Evolutionary conservation across 1,140 invertebrate genomes (phyloP), one percentile per base, ranked within the genome.

Genomic region (Thaumetopoea pityocampa): DNA sequence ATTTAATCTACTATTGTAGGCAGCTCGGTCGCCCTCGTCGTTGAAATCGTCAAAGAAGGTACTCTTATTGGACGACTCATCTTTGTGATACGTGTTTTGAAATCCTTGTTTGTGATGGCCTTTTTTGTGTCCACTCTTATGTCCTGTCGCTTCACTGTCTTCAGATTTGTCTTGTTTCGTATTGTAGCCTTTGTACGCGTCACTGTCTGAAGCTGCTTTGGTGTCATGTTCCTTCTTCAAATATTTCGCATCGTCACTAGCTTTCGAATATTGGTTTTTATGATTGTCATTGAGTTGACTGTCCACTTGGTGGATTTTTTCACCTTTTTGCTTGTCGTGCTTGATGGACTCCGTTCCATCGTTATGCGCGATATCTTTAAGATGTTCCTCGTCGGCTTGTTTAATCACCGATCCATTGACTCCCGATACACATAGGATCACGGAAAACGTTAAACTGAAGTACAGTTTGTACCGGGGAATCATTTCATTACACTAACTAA

Each of bases 51-150:
- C 89, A 46, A 88, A 91, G 61, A 84, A 91, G 37, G 88, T 89
- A 12, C 87, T 88, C 51, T 90, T 90, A 42, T 89, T 89, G 0
- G 87, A 89, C 1, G 87, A 89, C 57, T 91, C 89, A 43, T 90
- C 89, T 59, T 90, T 90, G 53, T 90, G 89, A 55, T 90, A 90
- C 6, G 86, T 87, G 53, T 90, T 90, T 42, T 85, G 86, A 52
- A 89, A 91, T 19, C 90, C 90, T 53, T 87, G 85, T 34, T 88
- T 88, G 40, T 89, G 89, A 51, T 90, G 89, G 0, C 89, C 89
- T 59, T 90, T 90, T 45, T 88, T 89, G 43, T 90, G 87, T 0
- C 81, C 86, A 26, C 80, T 76, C 49, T 88, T 87, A 19, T 67
- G 85, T 23, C 79, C 82, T 16, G 70, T 71, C 1, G 86, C 72